Evolutionary conservation across 2,888 invertebrate species (phyloP).

Genomic region (Archaeoteleia sp.): DNA sequence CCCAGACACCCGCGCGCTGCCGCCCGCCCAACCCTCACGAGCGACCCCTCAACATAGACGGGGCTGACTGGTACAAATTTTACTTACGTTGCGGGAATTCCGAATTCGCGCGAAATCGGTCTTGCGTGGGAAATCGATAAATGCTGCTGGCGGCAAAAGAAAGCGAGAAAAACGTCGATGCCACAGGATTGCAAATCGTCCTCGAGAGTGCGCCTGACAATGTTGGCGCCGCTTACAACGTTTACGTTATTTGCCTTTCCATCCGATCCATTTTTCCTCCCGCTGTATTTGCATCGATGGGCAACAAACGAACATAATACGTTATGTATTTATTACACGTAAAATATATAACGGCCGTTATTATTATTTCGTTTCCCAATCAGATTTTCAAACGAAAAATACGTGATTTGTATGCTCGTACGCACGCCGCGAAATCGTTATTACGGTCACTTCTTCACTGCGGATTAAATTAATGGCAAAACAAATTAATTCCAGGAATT

Average conservation of each 20-base stretch:
- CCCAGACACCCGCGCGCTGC: too few species aligned
- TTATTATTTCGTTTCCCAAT: not conserved
- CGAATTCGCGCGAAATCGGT: constrained; percentile 44
- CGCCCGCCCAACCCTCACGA: too few species aligned
- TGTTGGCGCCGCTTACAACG: constrained; percentile 33
- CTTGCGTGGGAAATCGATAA: constrained; percentile 49
- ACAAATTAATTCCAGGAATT: too few species aligned
- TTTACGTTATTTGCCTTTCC: constrained; percentile 37
- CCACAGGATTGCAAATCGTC: constrained; percentile 38
- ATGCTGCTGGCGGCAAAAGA: constrained; percentile 50
- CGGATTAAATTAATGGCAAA: too few species aligned
- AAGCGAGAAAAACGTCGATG: constrained; percentile 42
- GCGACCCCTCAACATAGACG: constrained; percentile 9
- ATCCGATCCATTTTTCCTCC: constrained; percentile 24
- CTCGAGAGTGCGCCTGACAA: constrained; percentile 26
- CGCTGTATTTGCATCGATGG: constrained; percentile 21
- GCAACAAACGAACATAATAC: constrained; percentile 12
- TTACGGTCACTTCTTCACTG: too few species aligned
- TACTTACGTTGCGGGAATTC: constrained; percentile 57
- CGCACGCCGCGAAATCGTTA: too few species aligned
- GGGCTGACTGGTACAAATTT: constrained; percentile 61
- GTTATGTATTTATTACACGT: constrained; percentile 6
- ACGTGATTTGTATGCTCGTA: too few species aligned
- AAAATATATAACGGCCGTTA: not conserved
- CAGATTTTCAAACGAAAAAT: too few species aligned